Evolutionary conservation across 2,888 invertebrate species (phyloP), one percentile per base, ranked within the genome.

Genomic region (Spodoptera exigua): DNA sequence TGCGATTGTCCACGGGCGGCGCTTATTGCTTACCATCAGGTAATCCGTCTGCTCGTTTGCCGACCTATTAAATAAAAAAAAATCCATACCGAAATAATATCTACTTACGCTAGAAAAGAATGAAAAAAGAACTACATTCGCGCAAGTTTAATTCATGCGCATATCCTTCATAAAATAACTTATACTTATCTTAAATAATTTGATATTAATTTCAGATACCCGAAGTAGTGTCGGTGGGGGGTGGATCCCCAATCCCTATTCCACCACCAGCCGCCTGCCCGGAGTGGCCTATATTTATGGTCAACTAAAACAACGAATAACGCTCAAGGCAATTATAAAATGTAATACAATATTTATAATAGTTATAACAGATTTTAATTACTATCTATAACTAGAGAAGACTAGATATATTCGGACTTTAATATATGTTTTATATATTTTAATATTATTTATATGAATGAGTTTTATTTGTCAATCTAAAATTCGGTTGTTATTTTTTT

Each of bases 251-350:
- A 0, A 78, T 94, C 49, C 93, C 94, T 17, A 90, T 93, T 36
- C 90, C 92, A 7, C 88, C 92, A 10, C 92, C 93, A 2, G 90
- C 90, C n/a, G 88, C 93, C 16, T 92, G 92, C 73, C 89, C 90
- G 9, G 94, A 93, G 46, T 94, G 94, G 94, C 94, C 94, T 0
- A 89, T 94, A 52, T 94, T 89, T 67, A 94, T 93, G 90, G 94
- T 94, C 74, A 94, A 94, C 78, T 94, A 84, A 80, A 14, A 68
- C 65, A 67, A 66, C 61, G 59, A 69, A 54, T 18, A 59, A 43
- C 47, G 52, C 43, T 56, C 52, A 37, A 34, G 37, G 54, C 47
- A 59, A 46, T 57, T 47, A 48, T 56, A 51, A 54, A 21, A 48
- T 37, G 35, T 53, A 48, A 59, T 56, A 56, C 40, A 41, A 32